phyloP scores from a whole-genome alignment of 1,140 invertebrate species.

The Pectinophora gossypiella region DNA sequence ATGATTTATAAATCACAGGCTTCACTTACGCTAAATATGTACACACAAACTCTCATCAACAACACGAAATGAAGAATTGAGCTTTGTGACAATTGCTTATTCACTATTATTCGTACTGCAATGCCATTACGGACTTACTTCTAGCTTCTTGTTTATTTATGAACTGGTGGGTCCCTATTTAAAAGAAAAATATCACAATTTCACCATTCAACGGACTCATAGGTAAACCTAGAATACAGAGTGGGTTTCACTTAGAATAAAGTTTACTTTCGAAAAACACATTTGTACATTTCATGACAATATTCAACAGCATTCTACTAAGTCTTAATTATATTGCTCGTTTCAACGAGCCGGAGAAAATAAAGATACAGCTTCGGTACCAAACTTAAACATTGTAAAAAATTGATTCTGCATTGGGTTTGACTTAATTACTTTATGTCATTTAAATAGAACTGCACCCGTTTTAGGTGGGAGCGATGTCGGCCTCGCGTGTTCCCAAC shows the following conservation, averaged over 20 bases:
- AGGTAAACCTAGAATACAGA: slow-evolving; percentile 70
- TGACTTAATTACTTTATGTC: slow-evolving; percentile 70
- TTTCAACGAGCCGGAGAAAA: slow-evolving; percentile 38
- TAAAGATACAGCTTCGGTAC: slow-evolving; percentile 59
- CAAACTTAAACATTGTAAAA: slow-evolving; percentile 64
- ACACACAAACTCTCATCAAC: slow-evolving; percentile 68
- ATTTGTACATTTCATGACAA: slow-evolving; percentile 75
- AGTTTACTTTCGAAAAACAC: slow-evolving; percentile 69
- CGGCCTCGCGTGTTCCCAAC: slow-evolving; percentile 69
- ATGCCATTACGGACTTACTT: slow-evolving; percentile 34
- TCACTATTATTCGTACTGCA: slow-evolving; percentile 43
- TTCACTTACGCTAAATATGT: slow-evolving; percentile 70
- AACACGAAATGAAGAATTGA: slow-evolving; percentile 62
- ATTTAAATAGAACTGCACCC: slow-evolving; percentile 71
- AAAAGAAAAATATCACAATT: slow-evolving; percentile 72
- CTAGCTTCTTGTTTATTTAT: slow-evolving; percentile 36
- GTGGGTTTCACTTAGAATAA: slow-evolving; percentile 63
- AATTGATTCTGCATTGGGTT: slow-evolving; percentile 66
- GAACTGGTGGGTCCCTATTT: slow-evolving; percentile 31
- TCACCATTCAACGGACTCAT: slow-evolving; percentile 56
- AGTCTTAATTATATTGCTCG: slow-evolving; percentile 59
- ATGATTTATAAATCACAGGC: slow-evolving; percentile 56
- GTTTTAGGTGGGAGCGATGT: slow-evolving; percentile 64
- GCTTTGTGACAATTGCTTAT: slow-evolving; percentile 60
- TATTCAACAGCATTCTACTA: slow-evolving; percentile 73